phyloP scores from a whole-genome alignment of 2,888 invertebrate species.

The Caenorhabditis japonica region DNA sequence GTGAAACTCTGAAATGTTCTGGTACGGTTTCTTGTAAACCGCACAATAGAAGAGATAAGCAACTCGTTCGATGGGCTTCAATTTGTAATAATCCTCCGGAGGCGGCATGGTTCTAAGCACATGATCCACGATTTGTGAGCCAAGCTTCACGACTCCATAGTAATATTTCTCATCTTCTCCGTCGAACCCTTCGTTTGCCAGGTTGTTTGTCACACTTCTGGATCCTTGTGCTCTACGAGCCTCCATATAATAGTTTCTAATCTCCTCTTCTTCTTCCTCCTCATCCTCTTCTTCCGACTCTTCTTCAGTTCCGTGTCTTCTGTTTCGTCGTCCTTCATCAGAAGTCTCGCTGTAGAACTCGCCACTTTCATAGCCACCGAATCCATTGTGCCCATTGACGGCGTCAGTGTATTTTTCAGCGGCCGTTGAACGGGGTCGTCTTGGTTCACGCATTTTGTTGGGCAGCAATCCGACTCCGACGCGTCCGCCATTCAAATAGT shows the following conservation, averaged over 20 bases:
- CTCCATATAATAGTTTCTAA: constrained; percentile 26
- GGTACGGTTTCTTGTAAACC: constrained; percentile 54
- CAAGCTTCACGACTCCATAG: constrained; percentile 54
- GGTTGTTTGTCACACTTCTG: constrained; percentile 33
- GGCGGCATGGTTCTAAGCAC: constrained; percentile 47
- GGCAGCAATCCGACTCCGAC: constrained; percentile 25
- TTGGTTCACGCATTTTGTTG: constrained; percentile 29
- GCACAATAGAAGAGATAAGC: constrained; percentile 60
- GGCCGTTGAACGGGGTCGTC: constrained; percentile 34
- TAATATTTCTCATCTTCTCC: constrained; percentile 54
- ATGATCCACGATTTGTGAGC: constrained; percentile 29
- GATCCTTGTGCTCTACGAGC: constrained; percentile 45
- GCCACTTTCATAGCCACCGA: constrained; percentile 41
- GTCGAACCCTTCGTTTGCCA: constrained; percentile 10
- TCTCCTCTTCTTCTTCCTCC: constrained; percentile 40
- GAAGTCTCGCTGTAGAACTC: constrained; percentile 34
- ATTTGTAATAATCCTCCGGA: constrained; percentile 35
- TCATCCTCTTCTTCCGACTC: constrained; percentile 27
- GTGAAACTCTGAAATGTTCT: constrained; percentile 50
- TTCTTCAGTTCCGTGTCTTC: constrained; percentile 3
- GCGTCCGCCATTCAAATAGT: constrained; percentile 39
- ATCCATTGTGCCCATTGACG: constrained; percentile 8
- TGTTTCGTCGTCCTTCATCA: neutral
- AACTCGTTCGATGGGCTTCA: constrained; percentile 50
- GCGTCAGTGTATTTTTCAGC: constrained; percentile 34